Evolutionary conservation across 2,888 invertebrate genomes (phyloP).

Genomic region (Lasioglossum marginatum): DNA sequence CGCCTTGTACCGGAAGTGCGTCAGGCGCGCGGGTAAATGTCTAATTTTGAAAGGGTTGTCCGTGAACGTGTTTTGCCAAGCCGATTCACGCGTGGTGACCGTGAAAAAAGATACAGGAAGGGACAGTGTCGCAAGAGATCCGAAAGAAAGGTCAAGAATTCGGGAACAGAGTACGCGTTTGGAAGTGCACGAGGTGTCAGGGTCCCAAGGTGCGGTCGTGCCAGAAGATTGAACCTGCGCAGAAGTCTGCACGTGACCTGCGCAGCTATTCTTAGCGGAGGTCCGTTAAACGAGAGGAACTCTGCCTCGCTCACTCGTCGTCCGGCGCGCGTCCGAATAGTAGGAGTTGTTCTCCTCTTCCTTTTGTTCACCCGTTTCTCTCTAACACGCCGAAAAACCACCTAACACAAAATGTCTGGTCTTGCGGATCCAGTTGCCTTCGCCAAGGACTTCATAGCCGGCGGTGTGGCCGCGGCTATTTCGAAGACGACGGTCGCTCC

Average conservation of each 20-base stretch:
- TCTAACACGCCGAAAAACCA: conserved; percentile 48
- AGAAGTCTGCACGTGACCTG: conserved; percentile 80
- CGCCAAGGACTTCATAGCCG: conserved; percentile 95
- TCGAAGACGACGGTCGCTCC: conserved; percentile 98
- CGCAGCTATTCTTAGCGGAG: conserved; percentile 84
- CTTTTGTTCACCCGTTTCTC: conserved; percentile 75
- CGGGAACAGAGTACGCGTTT: conserved; percentile 58
- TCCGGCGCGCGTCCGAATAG: conserved; percentile 86
- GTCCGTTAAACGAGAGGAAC: conserved; percentile 78
- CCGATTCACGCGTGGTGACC: conserved; percentile 38
- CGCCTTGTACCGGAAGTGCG: conserved; percentile 55
- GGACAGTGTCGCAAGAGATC: conserved; percentile 47
- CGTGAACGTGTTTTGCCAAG: conserved; percentile 31
- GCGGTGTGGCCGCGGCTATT: conserved; percentile 96
- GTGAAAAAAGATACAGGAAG: conserved; percentile 47
- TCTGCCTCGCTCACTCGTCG: conserved; percentile 85
- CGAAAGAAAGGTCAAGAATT: conserved; percentile 69
- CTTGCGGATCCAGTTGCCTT: conserved; percentile 92
- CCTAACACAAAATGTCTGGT: conserved; percentile 82
- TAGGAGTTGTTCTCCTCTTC: conserved; percentile 79
- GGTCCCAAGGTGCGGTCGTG: conserved; percentile 70
- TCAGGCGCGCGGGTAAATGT: conserved; percentile 42
- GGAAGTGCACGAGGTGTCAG: conserved; percentile 72
- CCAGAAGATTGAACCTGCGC: conserved; percentile 77
- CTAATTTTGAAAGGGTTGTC: conserved; percentile 44